A percentile compares a stretch with the other conserved stretches of the same genome.
These are phyloP conservation scores for Cephalopterus ornatus DNA, from an alignment of 2,113 vertebrate species.

Conservation along the genomic window DNA sequence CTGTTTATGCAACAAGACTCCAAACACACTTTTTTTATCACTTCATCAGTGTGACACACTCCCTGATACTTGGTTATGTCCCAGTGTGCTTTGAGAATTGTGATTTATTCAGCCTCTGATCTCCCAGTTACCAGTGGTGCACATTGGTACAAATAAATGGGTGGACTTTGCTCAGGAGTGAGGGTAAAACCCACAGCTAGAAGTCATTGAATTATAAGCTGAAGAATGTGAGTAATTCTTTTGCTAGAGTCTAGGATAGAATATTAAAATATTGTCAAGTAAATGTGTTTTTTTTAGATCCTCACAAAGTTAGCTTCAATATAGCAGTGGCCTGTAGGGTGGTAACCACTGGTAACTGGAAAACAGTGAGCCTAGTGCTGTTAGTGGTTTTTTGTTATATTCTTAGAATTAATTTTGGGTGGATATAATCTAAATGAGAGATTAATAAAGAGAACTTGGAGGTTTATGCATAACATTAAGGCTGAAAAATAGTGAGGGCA, in stretches of 20 bases:
- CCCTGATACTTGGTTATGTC: not conserved
- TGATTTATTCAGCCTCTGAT: not conserved
- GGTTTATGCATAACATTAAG: conserved; percentile 33
- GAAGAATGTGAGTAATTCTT: not conserved
- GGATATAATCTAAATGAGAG: conserved; percentile 25
- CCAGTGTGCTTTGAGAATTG: not conserved
- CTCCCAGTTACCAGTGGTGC: not conserved
- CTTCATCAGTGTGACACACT: not conserved
- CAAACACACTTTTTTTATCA: not conserved
- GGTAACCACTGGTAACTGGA: conserved; percentile 41
- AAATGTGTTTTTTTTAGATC: not conserved
- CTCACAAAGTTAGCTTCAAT: conserved; percentile 25
- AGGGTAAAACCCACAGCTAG: not conserved
- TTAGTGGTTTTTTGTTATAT: conserved; percentile 57
- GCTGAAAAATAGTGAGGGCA: conserved; percentile 52
- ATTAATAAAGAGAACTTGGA: conserved; percentile 21
- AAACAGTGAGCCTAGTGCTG: conserved; percentile 36
- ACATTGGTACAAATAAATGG: not conserved
- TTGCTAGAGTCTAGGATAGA: not conserved
- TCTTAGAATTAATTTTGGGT: conserved; percentile 60
- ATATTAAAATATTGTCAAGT: conserved; percentile 19
- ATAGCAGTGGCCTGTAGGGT: not conserved
- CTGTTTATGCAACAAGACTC: not conserved
- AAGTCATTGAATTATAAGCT: not conserved
- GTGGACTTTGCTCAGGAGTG: rapidly evolving